Base-by-base conservation (phyloP, 92 coral and sea anemone genomes). In the Pocillopora meandrina region DNA sequence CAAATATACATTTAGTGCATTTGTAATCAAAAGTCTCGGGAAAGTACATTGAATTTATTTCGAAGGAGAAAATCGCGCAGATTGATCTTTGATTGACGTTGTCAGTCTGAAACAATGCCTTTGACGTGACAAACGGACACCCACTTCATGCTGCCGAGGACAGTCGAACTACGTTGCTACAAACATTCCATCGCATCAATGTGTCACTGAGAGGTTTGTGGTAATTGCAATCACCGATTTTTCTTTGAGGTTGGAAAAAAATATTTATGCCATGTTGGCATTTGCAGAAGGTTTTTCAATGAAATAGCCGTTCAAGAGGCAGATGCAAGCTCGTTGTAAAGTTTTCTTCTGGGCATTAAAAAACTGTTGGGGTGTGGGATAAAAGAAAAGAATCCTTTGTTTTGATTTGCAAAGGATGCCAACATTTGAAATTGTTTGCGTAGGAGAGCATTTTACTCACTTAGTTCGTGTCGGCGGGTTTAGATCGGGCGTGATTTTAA, bases 121-220 rank as follows among this genome's bases (percentile, higher is more conserved):
- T 75, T 75, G 79, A 75, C 66, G 19, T 75, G 79, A 75, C 79
- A 75, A 65, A 12, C 17, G 65, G 79, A 75, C 79, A 75, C 65
- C 65, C 79, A 59, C 56, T 75, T 8, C 49, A 23, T 59, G 73
- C 15, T 36, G 17, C 13, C 15, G 79, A 57, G 79, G 79, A 75
- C 79, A 75, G 65, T 75, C 52, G 14, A 16, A 12, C 56, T 19
- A 59, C 14, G 66, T 31, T 56, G 19, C 66, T 13, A 65, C 34
- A 14, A 13, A 61, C 79, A 56, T 57, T 26, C 78, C 7, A 49
- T 65, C 1, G 5, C 2, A 19, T n/a, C 13, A 11, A 10, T 1
- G 9, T 19, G 7, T 31, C 5, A 17, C 12, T 56, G 26, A 26
- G 33, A 75, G 79, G 78, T 56, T 58, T 59, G 79, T 59, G 8